Conservation (phyloP, 2,113 vertebrate genomes). For the Oncorhynchus gorbuscha region DNA sequence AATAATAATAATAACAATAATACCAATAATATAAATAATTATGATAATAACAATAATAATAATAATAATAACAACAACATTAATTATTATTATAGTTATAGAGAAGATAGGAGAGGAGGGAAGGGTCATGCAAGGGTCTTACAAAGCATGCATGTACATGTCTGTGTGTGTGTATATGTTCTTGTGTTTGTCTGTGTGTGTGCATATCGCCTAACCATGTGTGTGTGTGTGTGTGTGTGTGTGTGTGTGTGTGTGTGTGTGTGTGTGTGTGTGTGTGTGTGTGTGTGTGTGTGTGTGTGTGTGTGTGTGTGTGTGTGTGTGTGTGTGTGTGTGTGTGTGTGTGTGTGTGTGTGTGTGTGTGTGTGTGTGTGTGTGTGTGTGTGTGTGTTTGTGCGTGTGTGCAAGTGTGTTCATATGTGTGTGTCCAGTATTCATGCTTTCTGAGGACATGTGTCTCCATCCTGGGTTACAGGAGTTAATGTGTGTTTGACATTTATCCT, state of each 20-base stretch:
- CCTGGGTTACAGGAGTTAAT: neutral
- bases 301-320: neutral
- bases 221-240: conserved; percentile 6
- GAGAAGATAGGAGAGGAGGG: neutral
- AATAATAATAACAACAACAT: too few species aligned
- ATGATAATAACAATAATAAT: too few species aligned
- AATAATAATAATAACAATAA: too few species aligned
- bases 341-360: neutral
- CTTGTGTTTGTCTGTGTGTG: neutral
- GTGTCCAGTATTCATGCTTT: neutral
- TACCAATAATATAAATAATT: too few species aligned
- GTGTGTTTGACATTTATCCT: neutral
- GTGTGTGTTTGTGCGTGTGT: neutral
- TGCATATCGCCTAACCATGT: neutral
- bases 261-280: neutral
- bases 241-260: neutral
- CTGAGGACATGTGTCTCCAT: neutral
- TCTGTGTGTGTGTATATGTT: conserved; percentile 5
- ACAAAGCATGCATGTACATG: neutral
- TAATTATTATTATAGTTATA: neutral
- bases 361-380: neutral
- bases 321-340: neutral
- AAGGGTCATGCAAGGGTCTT: neutral
- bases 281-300: neutral
- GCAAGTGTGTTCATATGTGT: conserved; percentile 20